Conservation (phyloP, 2,888 invertebrate species). For the Apomyelois bistriatella region DNA sequence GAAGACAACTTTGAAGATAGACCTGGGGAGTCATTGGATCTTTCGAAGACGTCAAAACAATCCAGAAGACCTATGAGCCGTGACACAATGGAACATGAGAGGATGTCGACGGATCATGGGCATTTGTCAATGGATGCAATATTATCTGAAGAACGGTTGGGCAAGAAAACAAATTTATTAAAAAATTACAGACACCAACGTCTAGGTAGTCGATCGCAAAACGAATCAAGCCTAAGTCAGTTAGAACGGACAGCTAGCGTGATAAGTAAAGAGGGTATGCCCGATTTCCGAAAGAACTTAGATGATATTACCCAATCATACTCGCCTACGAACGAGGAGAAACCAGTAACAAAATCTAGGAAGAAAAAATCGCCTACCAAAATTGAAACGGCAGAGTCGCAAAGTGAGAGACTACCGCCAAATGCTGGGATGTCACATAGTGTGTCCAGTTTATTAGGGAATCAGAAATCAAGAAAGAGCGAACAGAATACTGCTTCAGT, state of each 20-base stretch:
- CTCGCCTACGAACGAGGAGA: slow-evolving; percentile 64
- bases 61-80: background rate
- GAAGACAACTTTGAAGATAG: slow-evolving; percentile 62
- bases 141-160: slow-evolving; percentile 41
- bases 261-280: slow-evolving; percentile 64
- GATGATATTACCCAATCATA: slow-evolving; percentile 76
- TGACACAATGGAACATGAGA: slow-evolving; percentile 14
- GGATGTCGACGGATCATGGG: slow-evolving; percentile 5
- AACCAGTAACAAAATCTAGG: slow-evolving; percentile 49
- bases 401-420: slow-evolving; percentile 34
- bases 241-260: slow-evolving; percentile 68
- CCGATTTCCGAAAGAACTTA: slow-evolving; percentile 69
- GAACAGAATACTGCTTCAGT: slow-evolving; percentile 36
- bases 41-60: slow-evolving; percentile 19
- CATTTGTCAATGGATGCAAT: slow-evolving; percentile 22
- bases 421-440: slow-evolving; percentile 61
- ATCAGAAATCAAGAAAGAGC: slow-evolving; percentile 34
- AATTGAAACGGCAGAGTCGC: slow-evolving; percentile 47
- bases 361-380: slow-evolving; percentile 69
- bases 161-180: slow-evolving; percentile 65
- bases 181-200: slow-evolving; percentile 76
- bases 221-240: slow-evolving; percentile 67
- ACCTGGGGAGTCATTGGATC: slow-evolving; percentile 35
- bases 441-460: slow-evolving; percentile 61
- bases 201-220: slow-evolving; percentile 47